These are phyloP conservation scores for Morone chrysops DNA, from an alignment of 2,113 vertebrate genomes.

Conservation along the genomic window DNA sequence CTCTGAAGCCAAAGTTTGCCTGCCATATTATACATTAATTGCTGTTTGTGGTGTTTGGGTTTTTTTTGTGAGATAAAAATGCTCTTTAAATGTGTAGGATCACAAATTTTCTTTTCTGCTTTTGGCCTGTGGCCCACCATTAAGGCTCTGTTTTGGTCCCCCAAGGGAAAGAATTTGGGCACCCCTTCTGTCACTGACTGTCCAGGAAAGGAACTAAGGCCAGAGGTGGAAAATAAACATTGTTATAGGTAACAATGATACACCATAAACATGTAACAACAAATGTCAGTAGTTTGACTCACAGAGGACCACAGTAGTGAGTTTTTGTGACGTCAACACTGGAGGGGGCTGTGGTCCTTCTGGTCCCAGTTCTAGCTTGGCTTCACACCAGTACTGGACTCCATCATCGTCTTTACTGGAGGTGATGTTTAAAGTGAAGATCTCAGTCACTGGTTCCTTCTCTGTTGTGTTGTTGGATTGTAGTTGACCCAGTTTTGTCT, in stretches of 20 bases:
- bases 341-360: conserved; percentile 52
- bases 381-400: conserved; percentile 71
- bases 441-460: conserved; percentile 54
- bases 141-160: too few species aligned
- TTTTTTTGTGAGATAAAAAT: too few species aligned
- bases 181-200: too few species aligned
- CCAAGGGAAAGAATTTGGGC: too few species aligned
- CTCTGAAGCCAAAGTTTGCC: too few species aligned
- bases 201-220: too few species aligned
- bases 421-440: conserved; percentile 53
- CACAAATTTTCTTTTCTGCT: too few species aligned
- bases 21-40: too few species aligned
- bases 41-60: too few species aligned
- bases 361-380: conserved; percentile 68
- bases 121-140: too few species aligned
- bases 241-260: too few species aligned
- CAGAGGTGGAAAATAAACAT: not conserved
- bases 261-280: not conserved
- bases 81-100: too few species aligned
- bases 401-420: conserved; percentile 58
- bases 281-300: conserved; percentile 40
- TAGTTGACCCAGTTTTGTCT: not conserved
- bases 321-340: conserved; percentile 47
- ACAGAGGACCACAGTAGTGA: conserved; percentile 61
- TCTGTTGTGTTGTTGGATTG: not conserved